Evolutionary conservation across 2,888 invertebrate genomes (phyloP).

Genomic region (Aporophyla lueneburgensis): DNA sequence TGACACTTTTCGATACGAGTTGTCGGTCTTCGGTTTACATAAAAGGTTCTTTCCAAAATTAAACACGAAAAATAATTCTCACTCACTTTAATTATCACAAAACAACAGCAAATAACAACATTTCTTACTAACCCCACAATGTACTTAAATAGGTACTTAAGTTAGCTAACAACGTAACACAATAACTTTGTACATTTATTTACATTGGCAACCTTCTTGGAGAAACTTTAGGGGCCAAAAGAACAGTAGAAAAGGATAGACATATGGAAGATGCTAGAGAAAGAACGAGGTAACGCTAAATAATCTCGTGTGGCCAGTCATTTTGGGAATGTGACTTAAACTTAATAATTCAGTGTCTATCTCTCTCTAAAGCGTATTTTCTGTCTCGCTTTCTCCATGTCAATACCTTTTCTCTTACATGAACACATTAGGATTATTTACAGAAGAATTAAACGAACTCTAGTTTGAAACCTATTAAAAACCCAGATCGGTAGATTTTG

Average conservation of each 20-base stretch:
- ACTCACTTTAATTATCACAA: conserved; percentile 72
- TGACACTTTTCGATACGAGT: background rate
- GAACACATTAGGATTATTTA: conserved; percentile 33
- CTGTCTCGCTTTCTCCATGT: background rate
- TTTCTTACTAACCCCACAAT: conserved; percentile 41
- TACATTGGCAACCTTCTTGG: conserved; percentile 49
- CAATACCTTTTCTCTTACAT: background rate
- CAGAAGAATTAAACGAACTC: conserved; percentile 9
- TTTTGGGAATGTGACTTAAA: background rate
- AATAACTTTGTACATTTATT: conserved; percentile 63
- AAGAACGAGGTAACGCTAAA: background rate
- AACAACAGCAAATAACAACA: conserved; percentile 69
- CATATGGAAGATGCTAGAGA: background rate
- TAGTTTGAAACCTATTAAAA: background rate
- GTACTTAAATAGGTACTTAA: conserved; percentile 55
- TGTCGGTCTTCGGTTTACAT: background rate
- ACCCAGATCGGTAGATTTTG: background rate
- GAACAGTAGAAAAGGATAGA: conserved; percentile 28
- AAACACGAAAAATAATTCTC: conserved; percentile 33
- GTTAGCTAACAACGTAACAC: conserved; percentile 57
- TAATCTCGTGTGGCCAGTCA: background rate
- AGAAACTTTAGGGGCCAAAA: conserved; percentile 37
- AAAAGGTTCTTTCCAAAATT: background rate
- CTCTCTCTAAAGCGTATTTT: background rate
- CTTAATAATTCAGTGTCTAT: background rate